phyloP scores from a whole-genome alignment of 2,888 invertebrate species.

The Pristionchus japonicus region DNA sequence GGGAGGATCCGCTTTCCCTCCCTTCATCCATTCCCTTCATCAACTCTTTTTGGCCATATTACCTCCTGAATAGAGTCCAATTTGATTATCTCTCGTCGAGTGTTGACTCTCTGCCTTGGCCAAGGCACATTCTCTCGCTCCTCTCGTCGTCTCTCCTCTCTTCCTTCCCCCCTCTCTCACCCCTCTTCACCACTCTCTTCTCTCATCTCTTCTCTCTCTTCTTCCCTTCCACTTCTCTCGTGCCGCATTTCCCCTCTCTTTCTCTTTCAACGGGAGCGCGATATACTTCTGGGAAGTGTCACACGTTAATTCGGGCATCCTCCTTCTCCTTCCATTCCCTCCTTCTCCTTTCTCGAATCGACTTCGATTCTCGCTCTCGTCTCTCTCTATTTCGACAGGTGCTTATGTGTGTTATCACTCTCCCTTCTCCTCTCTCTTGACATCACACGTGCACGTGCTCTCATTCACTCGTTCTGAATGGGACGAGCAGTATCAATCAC shows the following conservation, averaged over 20 bases:
- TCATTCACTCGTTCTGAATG: conserved; percentile 20
- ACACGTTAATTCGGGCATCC: conserved; percentile 23
- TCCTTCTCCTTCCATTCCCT: not conserved
- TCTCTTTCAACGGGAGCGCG: conserved; percentile 22
- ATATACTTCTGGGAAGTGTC: conserved; percentile 32
- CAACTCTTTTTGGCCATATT: conserved; percentile 22
- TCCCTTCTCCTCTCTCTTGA: not conserved
- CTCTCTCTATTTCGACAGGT: conserved; percentile 26
- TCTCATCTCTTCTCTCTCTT: conserved; percentile 6
- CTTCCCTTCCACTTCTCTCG: conserved; percentile 13
- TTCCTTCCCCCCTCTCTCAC: conserved; percentile 49
- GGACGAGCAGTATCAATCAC: conserved; percentile 12
- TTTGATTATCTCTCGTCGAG: conserved; percentile 44
- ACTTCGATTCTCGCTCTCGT: not conserved
- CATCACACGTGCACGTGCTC: conserved; percentile 19
- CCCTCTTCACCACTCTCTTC: conserved; percentile 9
- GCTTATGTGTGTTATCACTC: conserved; percentile 38
- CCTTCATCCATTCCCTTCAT: not conserved
- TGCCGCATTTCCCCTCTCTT: not conserved
- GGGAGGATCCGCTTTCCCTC: not conserved
- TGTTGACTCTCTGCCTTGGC: conserved; percentile 46
- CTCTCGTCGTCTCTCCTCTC: conserved; percentile 45
- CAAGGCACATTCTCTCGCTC: conserved; percentile 46
- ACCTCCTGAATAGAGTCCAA: conserved; percentile 27
- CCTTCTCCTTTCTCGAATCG: not conserved